Percentiles rank a stretch among this genome's conserved stretches.
phyloP scores from a whole-genome alignment of 2,888 invertebrate species.

The Acrobasis consociella region DNA sequence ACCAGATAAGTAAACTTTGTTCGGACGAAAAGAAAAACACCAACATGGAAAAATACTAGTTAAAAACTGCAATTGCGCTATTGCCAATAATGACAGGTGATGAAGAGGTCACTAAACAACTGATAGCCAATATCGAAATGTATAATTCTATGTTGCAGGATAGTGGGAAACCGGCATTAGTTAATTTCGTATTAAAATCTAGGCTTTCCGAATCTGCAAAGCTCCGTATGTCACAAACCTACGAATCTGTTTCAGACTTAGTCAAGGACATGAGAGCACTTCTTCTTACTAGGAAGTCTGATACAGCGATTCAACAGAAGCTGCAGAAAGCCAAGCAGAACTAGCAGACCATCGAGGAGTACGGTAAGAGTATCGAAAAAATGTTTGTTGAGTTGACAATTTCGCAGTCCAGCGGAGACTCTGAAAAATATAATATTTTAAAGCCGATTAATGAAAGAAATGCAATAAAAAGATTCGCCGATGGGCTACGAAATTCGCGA shows the following conservation, averaged over 20 bases:
- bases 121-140: conserved; percentile 25
- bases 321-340: conserved; percentile 15
- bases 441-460: conserved; percentile 3
- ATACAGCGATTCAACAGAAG: conserved; percentile 10
- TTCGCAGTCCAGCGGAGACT: conserved; percentile 10
- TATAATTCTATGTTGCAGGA: conserved; percentile 19
- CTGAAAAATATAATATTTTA: conserved; percentile 6
- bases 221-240: conserved; percentile 21
- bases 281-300: conserved; percentile 12
- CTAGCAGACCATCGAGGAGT: conserved; percentile 12
- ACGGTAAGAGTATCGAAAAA: conserved; percentile 15
- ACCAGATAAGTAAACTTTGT: conserved; percentile 1
- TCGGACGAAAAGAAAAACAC: neutral
- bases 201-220: conserved; percentile 21
- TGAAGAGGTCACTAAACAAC: conserved; percentile 20
- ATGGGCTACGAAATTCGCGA: too few species aligned
- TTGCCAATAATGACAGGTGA: conserved; percentile 22
- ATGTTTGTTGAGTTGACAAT: conserved; percentile 17
- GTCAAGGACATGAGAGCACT: too few species aligned
- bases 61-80: conserved; percentile 21
- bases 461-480: conserved; percentile 6
- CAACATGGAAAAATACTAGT: conserved; percentile 10
- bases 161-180: conserved; percentile 14
- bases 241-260: too few species aligned
- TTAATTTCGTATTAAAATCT: conserved; percentile 25